These are phyloP conservation scores for Poeciliopsis retropinna DNA, from an alignment of 2,113 vertebrate genomes.

Conservation along the genomic window DNA sequence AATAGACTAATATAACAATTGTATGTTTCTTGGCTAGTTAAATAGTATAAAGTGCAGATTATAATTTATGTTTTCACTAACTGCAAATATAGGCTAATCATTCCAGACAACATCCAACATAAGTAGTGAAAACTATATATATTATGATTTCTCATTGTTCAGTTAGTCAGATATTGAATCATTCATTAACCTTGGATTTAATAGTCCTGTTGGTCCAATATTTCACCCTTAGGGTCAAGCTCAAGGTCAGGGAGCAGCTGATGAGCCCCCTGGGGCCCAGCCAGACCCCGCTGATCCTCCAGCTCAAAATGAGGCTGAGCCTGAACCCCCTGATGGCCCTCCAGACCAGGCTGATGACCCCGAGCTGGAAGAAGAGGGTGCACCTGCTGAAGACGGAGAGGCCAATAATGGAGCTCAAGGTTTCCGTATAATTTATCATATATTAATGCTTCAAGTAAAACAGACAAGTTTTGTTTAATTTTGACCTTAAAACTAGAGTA, in stretches of 20 bases:
- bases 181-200: background rate
- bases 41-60: no score
- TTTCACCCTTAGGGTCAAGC: conserved; percentile 54
- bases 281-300: conserved; percentile 84
- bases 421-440: conserved; percentile 42
- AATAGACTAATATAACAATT: no score
- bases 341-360: conserved; percentile 90
- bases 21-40: no score
- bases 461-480: background rate
- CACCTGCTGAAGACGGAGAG: conserved; percentile 91
- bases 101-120: background rate
- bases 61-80: background rate
- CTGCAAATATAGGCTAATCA: background rate
- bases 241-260: conserved; percentile 84
- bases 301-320: conserved; percentile 87
- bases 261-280: conserved; percentile 79
- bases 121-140: background rate
- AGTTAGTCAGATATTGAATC: background rate
- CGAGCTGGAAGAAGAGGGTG: conserved; percentile 93
- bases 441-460: no score
- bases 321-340: conserved; percentile 88
- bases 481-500: background rate
- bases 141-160: background rate
- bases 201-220: background rate
- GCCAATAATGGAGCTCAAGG: conserved; percentile 96